Conservation (phyloP, 2,888 invertebrate species). For the Dynastes grantii region DNA sequence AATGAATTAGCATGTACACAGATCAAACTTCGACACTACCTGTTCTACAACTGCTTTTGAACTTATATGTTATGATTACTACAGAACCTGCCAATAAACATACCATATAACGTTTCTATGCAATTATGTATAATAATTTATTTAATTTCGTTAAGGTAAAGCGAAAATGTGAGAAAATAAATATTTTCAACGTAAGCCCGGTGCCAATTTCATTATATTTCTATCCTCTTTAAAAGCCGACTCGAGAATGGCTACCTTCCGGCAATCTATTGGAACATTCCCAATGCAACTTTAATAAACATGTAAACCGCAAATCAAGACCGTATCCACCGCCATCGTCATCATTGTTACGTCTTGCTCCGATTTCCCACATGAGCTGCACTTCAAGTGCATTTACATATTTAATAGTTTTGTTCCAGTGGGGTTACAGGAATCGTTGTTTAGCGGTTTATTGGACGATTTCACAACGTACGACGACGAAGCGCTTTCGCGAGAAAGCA, state of each 20-base stretch:
- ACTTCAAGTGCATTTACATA: conserved; percentile 53
- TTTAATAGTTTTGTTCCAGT: conserved; percentile 51
- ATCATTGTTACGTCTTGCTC: conserved; percentile 41
- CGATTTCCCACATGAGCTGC: conserved; percentile 56
- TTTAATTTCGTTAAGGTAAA: too few species aligned
- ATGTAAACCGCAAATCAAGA: conserved; percentile 55
- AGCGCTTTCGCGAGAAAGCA: background rate
- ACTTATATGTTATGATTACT: too few species aligned
- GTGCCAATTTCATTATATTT: conserved; percentile 19
- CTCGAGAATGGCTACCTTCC: background rate
- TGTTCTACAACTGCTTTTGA: too few species aligned
- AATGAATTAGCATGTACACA: too few species aligned
- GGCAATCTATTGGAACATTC: conserved; percentile 11
- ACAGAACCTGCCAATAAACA: too few species aligned
- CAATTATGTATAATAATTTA: too few species aligned
- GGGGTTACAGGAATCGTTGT: conserved; percentile 43
- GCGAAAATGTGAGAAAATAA: too few species aligned
- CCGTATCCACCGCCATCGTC: conserved; percentile 32
- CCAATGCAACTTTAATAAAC: conserved; percentile 54
- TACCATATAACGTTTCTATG: too few species aligned
- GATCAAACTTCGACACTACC: too few species aligned
- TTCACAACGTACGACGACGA: conserved; percentile 14
- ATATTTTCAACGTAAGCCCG: too few species aligned
- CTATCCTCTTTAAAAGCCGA: background rate
- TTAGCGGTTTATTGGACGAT: conserved; percentile 43